A percentile compares a stretch with the other conserved stretches of the same genome.
Evolutionary conservation across 2,113 vertebrate genomes (phyloP).

Genomic region (Spea multiplicata): DNA sequence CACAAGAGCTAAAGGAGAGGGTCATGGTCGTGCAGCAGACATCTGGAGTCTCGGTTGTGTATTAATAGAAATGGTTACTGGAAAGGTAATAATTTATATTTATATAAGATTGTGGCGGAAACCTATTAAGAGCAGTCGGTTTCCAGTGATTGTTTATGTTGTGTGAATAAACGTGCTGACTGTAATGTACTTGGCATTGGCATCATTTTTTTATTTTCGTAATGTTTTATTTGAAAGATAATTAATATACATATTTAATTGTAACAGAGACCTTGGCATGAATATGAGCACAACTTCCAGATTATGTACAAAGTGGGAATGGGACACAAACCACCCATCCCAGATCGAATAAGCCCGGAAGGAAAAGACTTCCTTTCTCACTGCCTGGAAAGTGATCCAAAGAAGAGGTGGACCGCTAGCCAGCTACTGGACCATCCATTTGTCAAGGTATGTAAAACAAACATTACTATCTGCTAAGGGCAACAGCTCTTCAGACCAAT

Average conservation of each 20-base stretch:
- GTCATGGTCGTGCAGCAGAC: conserved; percentile 92
- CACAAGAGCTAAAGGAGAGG: conserved; percentile 95
- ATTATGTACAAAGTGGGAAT: conserved; percentile 99
- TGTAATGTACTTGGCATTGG: not conserved
- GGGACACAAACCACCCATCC: conserved; percentile 96
- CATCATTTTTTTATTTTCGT: not conserved
- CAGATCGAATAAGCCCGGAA: conserved; percentile 92
- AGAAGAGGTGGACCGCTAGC: conserved; percentile 92
- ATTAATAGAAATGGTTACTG: conserved; percentile 97
- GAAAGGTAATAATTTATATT: conserved; percentile 76
- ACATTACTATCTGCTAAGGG: not conserved
- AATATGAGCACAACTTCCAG: conserved; percentile 99
- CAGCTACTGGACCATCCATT: conserved; percentile 95
- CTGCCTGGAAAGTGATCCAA: conserved; percentile 96
- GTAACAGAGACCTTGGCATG: conserved; percentile 92
- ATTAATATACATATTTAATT: conserved; percentile 2
- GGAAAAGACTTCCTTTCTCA: conserved; percentile 93
- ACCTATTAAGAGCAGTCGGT: too few species aligned
- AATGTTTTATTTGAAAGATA: not conserved
- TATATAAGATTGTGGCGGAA: too few species aligned
- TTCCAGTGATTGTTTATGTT: too few species aligned
- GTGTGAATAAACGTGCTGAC: not conserved
- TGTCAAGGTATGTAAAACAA: conserved; percentile 80
- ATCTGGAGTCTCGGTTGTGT: conserved; percentile 98
- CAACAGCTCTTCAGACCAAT: too few species aligned